These are phyloP conservation scores for Acanthaster planci DNA, from an alignment of 35 echinoderm and acorn worm species.

Conservation along the genomic window DNA sequence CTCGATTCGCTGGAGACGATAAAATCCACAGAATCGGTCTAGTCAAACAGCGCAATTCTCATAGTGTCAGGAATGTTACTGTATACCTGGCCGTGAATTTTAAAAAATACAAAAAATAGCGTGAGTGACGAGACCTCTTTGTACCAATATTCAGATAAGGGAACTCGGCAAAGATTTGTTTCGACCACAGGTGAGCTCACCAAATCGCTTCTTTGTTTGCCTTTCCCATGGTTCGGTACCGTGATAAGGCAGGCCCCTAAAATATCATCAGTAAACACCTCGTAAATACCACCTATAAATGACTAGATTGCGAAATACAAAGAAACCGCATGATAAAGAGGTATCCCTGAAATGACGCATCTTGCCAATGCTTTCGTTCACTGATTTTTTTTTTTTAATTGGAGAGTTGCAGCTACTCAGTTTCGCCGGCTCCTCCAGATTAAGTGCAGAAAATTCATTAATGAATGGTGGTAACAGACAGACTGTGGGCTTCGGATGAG, in stretches of 20 bases:
- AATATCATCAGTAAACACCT: slow-evolving; percentile 19
- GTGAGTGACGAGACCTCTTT: background rate
- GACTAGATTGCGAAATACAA: background rate
- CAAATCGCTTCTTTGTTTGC: slow-evolving; percentile 14
- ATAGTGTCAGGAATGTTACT: background rate
- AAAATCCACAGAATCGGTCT: background rate
- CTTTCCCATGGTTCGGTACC: slow-evolving; percentile 21
- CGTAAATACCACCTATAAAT: background rate
- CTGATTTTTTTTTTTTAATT: too few species aligned
- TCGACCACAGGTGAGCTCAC: slow-evolving; percentile 6
- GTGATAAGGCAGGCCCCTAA: background rate
- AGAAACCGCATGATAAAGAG: background rate
- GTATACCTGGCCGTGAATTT: slow-evolving; percentile 1
- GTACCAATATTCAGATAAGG: background rate
- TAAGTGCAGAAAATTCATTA: too few species aligned
- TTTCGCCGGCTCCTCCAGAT: too few species aligned
- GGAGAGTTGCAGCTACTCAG: too few species aligned
- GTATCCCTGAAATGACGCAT: too few species aligned
- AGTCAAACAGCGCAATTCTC: background rate
- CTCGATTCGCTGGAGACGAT: background rate
- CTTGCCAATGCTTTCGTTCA: too few species aligned
- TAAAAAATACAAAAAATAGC: background rate
- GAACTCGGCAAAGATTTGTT: background rate
- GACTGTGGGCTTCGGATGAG: too few species aligned
- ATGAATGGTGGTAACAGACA: too few species aligned